Conservation (phyloP, 2,888 invertebrate genomes). For the Argyresthia albistria region DNA sequence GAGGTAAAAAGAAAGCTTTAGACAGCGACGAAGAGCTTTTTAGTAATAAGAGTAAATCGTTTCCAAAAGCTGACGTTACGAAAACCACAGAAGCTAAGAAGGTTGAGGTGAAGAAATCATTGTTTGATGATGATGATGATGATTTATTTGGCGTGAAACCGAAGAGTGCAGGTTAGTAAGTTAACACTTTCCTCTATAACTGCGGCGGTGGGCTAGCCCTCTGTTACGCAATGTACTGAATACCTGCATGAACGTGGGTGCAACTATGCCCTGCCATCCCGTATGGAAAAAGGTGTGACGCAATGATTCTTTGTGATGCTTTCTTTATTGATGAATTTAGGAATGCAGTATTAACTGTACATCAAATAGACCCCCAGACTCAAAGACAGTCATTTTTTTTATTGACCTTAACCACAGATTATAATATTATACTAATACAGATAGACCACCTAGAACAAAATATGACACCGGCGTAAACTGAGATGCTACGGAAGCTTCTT, state of each 20-base stretch:
- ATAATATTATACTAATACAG: no score
- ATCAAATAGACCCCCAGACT: no score
- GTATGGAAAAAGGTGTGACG: background rate
- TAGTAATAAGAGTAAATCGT: conserved; percentile 3
- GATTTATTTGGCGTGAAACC: conserved; percentile 40
- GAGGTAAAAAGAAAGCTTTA: conserved; percentile 20
- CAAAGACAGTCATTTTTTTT: no score
- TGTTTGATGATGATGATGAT: conserved; percentile 50
- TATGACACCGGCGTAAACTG: no score
- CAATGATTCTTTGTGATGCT: background rate
- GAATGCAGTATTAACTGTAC: background rate
- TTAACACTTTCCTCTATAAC: background rate
- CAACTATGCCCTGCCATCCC: background rate
- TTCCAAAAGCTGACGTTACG: conserved; percentile 18
- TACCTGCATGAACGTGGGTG: background rate
- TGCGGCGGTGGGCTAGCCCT: conserved; percentile 15
- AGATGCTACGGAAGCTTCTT: no score
- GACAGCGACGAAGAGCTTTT: conserved; percentile 52
- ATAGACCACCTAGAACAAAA: no score
- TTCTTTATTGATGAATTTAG: background rate
- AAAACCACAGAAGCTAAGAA: conserved; percentile 6
- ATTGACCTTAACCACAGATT: no score
- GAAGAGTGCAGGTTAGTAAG: conserved; percentile 14
- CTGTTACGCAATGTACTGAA: no score
- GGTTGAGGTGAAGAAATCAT: conserved; percentile 25